Percentiles rank a stretch among this genome's conserved stretches.
phyloP scores from a whole-genome alignment of 2,888 invertebrate species.

The Dioctria linearis region DNA sequence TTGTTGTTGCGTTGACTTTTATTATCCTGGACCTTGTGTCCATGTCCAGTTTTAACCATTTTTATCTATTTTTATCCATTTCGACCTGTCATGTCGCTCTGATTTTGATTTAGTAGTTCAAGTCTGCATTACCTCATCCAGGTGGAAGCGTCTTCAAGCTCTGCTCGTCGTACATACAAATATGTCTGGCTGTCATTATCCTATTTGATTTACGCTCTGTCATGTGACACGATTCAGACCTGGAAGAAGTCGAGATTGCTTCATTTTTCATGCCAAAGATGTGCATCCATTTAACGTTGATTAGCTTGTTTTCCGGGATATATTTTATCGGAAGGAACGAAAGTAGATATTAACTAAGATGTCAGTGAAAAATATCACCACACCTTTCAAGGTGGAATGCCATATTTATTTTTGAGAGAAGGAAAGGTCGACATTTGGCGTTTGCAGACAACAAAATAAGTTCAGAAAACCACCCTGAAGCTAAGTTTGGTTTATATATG shows the following conservation, averaged over 20 bases:
- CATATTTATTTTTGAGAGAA: too few species aligned
- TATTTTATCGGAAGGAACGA: background rate
- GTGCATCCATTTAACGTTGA: background rate
- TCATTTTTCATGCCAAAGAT: background rate
- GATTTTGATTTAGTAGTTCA: conserved; percentile 46
- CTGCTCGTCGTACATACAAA: too few species aligned
- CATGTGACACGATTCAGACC: conserved; percentile 22
- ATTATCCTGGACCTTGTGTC: conserved; percentile 26
- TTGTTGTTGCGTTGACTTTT: conserved; percentile 46
- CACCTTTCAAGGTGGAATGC: too few species aligned
- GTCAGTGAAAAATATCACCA: too few species aligned
- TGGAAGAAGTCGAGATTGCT: background rate
- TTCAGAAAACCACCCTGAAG: too few species aligned
- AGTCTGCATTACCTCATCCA: conserved; percentile 37
- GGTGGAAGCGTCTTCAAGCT: conserved; percentile 8
- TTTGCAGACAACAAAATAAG: too few species aligned
- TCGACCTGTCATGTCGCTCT: conserved; percentile 47
- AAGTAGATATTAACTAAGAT: too few species aligned
- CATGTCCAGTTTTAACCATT: background rate
- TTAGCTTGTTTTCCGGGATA: background rate
- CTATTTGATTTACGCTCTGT: conserved; percentile 33
- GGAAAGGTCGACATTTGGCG: too few species aligned
- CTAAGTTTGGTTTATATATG: too few species aligned
- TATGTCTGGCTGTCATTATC: conserved; percentile 17
- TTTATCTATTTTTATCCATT: background rate